Evolutionary conservation across 2,113 vertebrate species (phyloP).

Genomic region (Pelusios castaneus): DNA sequence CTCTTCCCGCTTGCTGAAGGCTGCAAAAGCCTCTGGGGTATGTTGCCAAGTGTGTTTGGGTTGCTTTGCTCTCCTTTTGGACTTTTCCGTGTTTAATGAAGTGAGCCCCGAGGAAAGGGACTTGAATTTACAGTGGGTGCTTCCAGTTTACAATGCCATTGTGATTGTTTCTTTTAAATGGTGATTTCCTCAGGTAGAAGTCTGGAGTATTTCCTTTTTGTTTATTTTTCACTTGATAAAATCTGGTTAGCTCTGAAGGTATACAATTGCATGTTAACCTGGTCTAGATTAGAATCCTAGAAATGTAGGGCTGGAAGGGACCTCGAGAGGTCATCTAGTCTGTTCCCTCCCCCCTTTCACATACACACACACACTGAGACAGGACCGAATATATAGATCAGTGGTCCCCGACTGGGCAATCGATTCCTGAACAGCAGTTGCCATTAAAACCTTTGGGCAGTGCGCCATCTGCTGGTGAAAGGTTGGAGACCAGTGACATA

Average conservation of each 20-base stretch:
- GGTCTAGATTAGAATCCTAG: not conserved
- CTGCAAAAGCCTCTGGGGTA: not conserved
- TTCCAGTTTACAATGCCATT: not conserved
- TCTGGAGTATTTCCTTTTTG: not conserved
- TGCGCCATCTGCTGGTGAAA: too few species aligned
- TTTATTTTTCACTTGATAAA: not conserved
- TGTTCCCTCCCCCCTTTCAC: not conserved
- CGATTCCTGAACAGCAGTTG: too few species aligned
- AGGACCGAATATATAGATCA: not conserved
- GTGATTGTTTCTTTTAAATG: not conserved
- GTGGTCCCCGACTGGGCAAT: too few species aligned
- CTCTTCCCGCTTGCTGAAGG: not conserved
- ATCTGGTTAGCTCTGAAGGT: not conserved
- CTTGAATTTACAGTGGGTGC: not conserved
- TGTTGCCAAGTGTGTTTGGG: not conserved
- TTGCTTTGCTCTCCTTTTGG: not conserved
- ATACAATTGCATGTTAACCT: rapidly evolving
- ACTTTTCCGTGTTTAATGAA: not conserved
- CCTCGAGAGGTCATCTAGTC: not conserved
- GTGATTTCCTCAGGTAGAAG: not conserved
- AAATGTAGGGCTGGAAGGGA: not conserved
- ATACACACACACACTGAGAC: not conserved
- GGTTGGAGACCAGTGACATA: too few species aligned
- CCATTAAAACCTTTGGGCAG: too few species aligned
- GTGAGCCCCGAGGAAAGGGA: not conserved